phyloP scores from a whole-genome alignment of 2,113 vertebrate genomes.

The Benitochromis conjunctus region DNA sequence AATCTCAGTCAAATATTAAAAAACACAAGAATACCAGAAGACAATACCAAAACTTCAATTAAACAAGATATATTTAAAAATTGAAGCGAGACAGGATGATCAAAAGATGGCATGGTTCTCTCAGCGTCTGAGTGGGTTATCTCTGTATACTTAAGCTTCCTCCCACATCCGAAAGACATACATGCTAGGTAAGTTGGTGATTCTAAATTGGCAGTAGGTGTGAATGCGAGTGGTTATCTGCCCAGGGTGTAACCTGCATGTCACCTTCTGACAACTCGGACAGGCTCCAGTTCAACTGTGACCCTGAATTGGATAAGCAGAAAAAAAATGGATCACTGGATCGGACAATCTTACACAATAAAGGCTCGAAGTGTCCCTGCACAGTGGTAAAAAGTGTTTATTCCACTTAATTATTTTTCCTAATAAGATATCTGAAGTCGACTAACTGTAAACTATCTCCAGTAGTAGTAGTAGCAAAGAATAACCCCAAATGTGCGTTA shows the following conservation, averaged over 20 bases:
- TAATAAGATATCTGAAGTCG: not conserved
- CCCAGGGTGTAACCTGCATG: not conserved
- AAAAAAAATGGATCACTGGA: not conserved
- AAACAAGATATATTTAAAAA: not conserved
- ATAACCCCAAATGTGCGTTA: not conserved
- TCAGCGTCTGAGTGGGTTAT: no score
- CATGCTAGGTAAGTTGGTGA: not conserved
- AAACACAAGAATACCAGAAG: not conserved
- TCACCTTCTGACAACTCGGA: not conserved
- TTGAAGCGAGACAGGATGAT: no score
- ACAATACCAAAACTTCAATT: not conserved
- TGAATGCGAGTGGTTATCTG: not conserved
- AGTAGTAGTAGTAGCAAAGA: not conserved
- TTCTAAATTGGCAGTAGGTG: not conserved
- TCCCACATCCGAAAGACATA: not conserved
- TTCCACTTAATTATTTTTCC: not conserved
- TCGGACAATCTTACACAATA: not conserved
- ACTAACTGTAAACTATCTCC: fast-evolving
- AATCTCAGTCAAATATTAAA: no score
- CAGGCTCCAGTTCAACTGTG: not conserved
- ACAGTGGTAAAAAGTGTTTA: not conserved
- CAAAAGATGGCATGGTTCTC: no score
- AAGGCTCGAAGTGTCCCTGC: not conserved
- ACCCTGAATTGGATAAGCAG: not conserved
- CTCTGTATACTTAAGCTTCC: no score